phyloP scores from a whole-genome alignment of 2,888 invertebrate species.

The Ceriagrion tenellum region DNA sequence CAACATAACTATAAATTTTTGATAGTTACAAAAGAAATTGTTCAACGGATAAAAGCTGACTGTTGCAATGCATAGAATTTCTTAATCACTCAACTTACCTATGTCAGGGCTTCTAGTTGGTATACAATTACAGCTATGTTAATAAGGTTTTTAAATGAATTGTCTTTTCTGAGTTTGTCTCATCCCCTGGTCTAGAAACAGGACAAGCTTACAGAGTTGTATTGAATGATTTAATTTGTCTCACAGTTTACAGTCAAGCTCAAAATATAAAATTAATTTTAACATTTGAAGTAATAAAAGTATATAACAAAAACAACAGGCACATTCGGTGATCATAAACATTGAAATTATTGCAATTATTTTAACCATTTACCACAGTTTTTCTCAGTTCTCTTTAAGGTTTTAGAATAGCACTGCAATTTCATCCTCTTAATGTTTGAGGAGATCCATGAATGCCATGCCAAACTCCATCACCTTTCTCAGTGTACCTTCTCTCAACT shows the following conservation, averaged over 20 bases:
- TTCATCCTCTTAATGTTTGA: neutral
- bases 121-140: too few species aligned
- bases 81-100: too few species aligned
- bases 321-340: constrained; percentile 57
- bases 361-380: neutral
- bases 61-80: too few species aligned
- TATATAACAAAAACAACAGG: constrained; percentile 11
- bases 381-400: neutral
- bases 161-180: too few species aligned
- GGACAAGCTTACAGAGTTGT: neutral
- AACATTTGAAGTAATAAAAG: neutral
- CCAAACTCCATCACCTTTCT: constrained; percentile 69
- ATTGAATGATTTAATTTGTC: neutral
- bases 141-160: too few species aligned
- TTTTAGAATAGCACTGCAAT: neutral
- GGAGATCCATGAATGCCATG: constrained; percentile 4
- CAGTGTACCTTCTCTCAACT: constrained; percentile 81
- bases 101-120: too few species aligned
- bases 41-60: too few species aligned
- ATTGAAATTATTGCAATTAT: neutral
- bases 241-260: neutral
- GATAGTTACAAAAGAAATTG: too few species aligned
- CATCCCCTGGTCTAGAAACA: too few species aligned
- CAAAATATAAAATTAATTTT: neutral
- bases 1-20: too few species aligned